Evolutionary conservation across 1,140 invertebrate species (phyloP), one percentile per base, ranked within the genome.

Genomic region (Aphelinus atriplicis): DNA sequence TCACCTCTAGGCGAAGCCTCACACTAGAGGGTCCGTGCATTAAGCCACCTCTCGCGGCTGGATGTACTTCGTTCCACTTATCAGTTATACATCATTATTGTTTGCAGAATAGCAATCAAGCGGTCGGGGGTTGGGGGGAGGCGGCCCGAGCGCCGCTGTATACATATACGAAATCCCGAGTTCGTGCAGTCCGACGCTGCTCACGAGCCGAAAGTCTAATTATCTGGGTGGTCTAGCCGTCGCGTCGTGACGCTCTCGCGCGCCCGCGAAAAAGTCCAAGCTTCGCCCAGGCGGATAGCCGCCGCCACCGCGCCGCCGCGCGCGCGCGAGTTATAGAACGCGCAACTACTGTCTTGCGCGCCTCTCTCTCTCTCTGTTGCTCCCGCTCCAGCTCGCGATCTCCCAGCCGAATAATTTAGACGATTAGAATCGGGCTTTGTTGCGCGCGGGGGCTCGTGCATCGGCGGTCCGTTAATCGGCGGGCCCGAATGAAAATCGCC

Each of bases 171-270:
- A 71, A 53, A 5, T 46, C 58, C 9, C 7, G 60, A 63, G 50
- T 56, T 71, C 69, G 67, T 70, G 67, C n/a, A 26, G 26, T 26
- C 42, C 55, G 51, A 48, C 7, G 26, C 45, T 61, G 72, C 62
- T 68, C 72, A 68, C 65, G 72, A 74, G 65, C 72, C 65, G 67
- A 75, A 75, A 75, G 73, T 75, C 73, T 75, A 75, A 75, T 75
- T 75, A 70, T 65, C 73, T 56, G 60, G 73, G 66, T 69, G 73
- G 73, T 75, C 67, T 64, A 45, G 42, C 50, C 66, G 43, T 70
- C 73, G 67, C 48, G 67, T 70, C 73, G 73, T 74, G 73, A 74
- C 51, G 65, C 53, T 58, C 51, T 26, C 2, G 7, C 46, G 63
- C 50, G 7, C 47, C 7, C 5, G 2, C 61, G n/a, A 9, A 53